Percentiles rank a stretch among this genome's conserved stretches.
Conservation (phyloP, 2,113 vertebrate genomes). For the Salvator merianae region DNA sequence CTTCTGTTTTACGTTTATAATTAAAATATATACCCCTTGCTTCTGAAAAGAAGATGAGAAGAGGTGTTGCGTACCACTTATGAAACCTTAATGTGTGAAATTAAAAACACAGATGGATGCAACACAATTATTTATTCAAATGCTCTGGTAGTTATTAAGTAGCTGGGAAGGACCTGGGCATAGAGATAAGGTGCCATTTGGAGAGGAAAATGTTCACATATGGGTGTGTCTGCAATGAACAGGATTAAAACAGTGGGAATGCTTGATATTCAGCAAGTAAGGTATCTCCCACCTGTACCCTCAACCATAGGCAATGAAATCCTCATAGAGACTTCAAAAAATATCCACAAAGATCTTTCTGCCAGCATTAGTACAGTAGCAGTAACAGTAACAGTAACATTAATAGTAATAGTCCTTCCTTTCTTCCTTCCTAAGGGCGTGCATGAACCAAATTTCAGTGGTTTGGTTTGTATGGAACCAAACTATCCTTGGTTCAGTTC, state of each 20-base stretch:
- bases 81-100: background rate
- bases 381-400: too few species aligned
- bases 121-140: background rate
- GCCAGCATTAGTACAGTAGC: too few species aligned
- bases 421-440: too few species aligned
- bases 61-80: background rate
- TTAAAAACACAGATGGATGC: background rate
- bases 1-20: background rate
- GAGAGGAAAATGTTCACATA: background rate
- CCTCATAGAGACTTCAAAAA: too few species aligned
- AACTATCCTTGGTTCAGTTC: too few species aligned
- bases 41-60: background rate
- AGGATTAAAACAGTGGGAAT: background rate
- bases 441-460: too few species aligned
- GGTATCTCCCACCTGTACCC: too few species aligned
- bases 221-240: background rate
- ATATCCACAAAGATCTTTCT: too few species aligned
- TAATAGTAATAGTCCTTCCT: too few species aligned
- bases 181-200: background rate
- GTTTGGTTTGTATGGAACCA: too few species aligned
- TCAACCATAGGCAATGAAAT: too few species aligned
- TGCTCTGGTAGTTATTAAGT: background rate
- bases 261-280: too few species aligned
- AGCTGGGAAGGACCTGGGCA: background rate
- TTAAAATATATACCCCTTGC: constrained; percentile 22